A percentile compares a stretch with the other conserved stretches of the same genome.
These are phyloP conservation scores for Netelia melanura DNA, from an alignment of 2,888 invertebrate genomes.

Conservation along the genomic window DNA sequence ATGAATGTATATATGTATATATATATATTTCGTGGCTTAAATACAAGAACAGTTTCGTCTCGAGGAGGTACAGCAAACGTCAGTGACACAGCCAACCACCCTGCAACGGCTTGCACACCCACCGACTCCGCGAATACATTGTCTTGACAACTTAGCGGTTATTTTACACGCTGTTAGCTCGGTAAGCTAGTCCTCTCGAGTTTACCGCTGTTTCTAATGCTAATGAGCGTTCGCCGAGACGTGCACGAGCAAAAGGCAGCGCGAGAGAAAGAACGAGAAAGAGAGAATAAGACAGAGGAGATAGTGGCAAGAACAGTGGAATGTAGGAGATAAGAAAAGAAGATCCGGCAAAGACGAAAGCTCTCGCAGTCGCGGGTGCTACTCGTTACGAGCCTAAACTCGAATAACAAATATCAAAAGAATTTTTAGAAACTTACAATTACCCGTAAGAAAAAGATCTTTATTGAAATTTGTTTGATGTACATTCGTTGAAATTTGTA, in stretches of 20 bases:
- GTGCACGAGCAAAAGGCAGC: conserved; percentile 13
- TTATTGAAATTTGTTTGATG: not conserved
- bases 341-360: conserved; percentile 50
- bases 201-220: conserved; percentile 84
- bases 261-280: not conserved
- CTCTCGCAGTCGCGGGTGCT: conserved; percentile 2
- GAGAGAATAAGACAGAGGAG: not conserved
- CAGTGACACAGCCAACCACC: conserved; percentile 47
- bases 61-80: conserved; percentile 22
- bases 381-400: not conserved
- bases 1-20: conserved; percentile 1
- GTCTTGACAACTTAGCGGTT: conserved; percentile 85
- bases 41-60: conserved; percentile 42
- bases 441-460: not conserved
- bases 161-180: conserved; percentile 85
- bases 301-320: conserved; percentile 32
- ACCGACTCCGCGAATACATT: conserved; percentile 74
- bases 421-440: not conserved
- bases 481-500: not conserved
- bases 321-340: conserved; percentile 41
- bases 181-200: conserved; percentile 82
- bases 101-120: conserved; percentile 16
- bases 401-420: not conserved
- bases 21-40: conserved; percentile 14
- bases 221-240: conserved; percentile 78